These are phyloP conservation scores for Drosophila mimetica DNA, from an alignment of 2,888 invertebrate species.

Conservation along the genomic window DNA sequence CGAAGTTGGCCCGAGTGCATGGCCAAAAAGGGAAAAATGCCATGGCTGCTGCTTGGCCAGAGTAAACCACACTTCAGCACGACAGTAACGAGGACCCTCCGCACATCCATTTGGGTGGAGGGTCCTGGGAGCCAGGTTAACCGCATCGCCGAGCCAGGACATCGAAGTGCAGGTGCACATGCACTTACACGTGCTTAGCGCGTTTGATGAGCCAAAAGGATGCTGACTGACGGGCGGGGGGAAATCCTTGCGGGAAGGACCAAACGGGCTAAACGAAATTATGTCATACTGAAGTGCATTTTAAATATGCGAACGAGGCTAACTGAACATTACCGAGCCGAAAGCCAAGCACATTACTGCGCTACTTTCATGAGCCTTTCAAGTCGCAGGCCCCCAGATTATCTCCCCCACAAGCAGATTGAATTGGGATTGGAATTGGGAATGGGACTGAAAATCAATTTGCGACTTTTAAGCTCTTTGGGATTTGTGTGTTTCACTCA, in stretches of 20 bases:
- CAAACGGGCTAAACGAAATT: conserved; percentile 73
- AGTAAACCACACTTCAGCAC: conserved; percentile 58
- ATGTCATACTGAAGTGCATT: conserved; percentile 74
- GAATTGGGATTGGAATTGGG: conserved; percentile 24
- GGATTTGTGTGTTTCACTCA: conserved; percentile 48
- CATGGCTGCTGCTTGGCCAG: conserved; percentile 40
- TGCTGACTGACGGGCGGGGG: conserved; percentile 12
- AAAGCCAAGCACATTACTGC: conserved; percentile 34
- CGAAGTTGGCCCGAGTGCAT: conserved; percentile 17
- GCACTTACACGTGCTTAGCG: conserved; percentile 67
- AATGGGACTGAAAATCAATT: conserved; percentile 62
- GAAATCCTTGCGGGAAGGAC: conserved; percentile 22
- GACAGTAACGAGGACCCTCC: conserved; percentile 55
- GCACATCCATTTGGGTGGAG: not conserved
- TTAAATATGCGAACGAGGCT: conserved; percentile 70
- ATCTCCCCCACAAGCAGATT: conserved; percentile 49
- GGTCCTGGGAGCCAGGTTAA: conserved; percentile 41
- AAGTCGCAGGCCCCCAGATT: conserved; percentile 51
- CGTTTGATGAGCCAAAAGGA: conserved; percentile 68
- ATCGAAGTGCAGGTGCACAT: conserved; percentile 52
- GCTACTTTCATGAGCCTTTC: conserved; percentile 52
- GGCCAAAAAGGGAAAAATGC: conserved; percentile 11
- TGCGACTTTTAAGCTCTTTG: conserved; percentile 44
- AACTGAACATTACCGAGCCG: conserved; percentile 47
- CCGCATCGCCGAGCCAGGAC: conserved; percentile 36